Base-by-base conservation (phyloP, 2,888 invertebrate genomes). In the Gnatocerus cornutus region DNA sequence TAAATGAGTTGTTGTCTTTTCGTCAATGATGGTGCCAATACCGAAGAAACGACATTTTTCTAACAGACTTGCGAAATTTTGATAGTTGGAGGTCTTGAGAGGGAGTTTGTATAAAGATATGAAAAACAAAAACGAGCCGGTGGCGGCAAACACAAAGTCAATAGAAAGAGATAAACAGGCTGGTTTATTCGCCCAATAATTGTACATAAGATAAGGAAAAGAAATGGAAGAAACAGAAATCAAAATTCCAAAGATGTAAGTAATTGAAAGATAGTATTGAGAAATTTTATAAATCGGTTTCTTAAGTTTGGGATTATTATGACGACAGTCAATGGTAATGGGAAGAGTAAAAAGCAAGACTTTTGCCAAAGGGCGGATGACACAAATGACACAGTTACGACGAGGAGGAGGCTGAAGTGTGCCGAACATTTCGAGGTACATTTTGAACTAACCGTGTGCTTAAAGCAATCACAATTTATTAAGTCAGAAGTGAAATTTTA, bases 371-470 rank as follows among this genome's bases (percentile, higher is more conserved):
- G 59, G 59, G 4, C 59, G 45, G 7, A 59, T 46, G 7, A 59
- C 45, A 30, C 59, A 59, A 46, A 59, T 13, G 0, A 59, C 59
- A 13, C 59, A 59, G 9, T 59, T 43, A 43, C 56, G 27, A 10
- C 12, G 8, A 30, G 12, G 9, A 27, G 33, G n/a, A n/a, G n/a
- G 7, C 5, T 8, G 29, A 50, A n/a, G 41, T n/a, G 41, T 41
- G 41, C 13, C 9, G 6, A 12, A 41, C 41, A 41, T 41, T 10
- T 41, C 12, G 12, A 41, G 41, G 41, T 7, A 12, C 33, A 33
- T 33, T 33, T 33, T 33, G 33, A 33, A 33, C 33, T 33, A 7
- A 33, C 2, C 33, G 7, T 33, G n/a, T 1, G 6, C 1, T 33
- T n/a, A 6, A 33, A 33, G 33, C 33, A 33, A 7, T 33, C 33